Conservation (phyloP, 1,140 invertebrate genomes). For the Heliconius congener region DNA sequence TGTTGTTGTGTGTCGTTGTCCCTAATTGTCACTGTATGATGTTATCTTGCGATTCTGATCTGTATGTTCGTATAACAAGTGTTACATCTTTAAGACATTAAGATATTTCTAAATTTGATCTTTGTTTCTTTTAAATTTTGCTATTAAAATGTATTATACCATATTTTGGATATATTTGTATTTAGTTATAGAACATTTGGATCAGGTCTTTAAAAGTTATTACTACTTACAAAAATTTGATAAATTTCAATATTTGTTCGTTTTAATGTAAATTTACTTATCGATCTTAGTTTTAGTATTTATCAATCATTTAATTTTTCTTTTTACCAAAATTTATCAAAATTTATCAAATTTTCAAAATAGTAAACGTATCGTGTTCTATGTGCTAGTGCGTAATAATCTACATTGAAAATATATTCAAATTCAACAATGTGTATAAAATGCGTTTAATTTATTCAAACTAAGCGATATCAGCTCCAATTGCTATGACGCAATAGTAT, state of each 20-base stretch:
- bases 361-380: slow-evolving; percentile 36
- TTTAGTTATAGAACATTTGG: background rate
- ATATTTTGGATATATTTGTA: background rate
- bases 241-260: slow-evolving; percentile 9
- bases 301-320: slow-evolving; percentile 5
- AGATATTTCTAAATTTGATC: background rate
- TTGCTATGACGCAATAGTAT: slow-evolving; percentile 34
- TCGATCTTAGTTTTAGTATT: slow-evolving; percentile 1
- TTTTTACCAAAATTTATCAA: slow-evolving; percentile 3
- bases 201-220: slow-evolving; percentile 3
- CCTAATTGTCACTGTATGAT: slow-evolving; percentile 44
- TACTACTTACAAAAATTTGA: slow-evolving; percentile 12
- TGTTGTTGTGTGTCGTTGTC: slow-evolving; percentile 56
- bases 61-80: background rate
- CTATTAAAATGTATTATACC: background rate
- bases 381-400: slow-evolving; percentile 36
- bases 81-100: background rate
- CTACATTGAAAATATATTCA: slow-evolving; percentile 29
- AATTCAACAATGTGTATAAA: slow-evolving; percentile 34
- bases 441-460: slow-evolving; percentile 16
- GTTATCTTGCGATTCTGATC: slow-evolving; percentile 11
- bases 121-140: background rate
- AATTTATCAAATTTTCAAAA: slow-evolving; percentile 14
- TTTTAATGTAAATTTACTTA: background rate
- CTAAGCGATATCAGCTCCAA: slow-evolving; percentile 19